A percentile compares a stretch with the other conserved stretches of the same genome.
phyloP scores from a whole-genome alignment of 2,888 invertebrate species.

The Pseudanteris insignis region DNA sequence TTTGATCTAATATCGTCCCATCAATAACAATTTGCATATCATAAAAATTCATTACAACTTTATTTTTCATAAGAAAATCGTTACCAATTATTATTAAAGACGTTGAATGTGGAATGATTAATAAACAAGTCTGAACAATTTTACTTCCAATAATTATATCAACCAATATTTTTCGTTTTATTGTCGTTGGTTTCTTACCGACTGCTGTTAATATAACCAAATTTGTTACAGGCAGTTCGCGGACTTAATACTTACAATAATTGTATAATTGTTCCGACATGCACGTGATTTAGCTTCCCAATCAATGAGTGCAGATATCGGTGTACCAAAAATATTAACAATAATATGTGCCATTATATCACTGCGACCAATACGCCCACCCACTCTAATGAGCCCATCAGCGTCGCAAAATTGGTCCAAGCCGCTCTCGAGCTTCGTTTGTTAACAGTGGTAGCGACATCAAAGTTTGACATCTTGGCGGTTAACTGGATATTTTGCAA shows the following conservation, averaged over 20 bases:
- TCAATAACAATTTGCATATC: slow-evolving; percentile 1
- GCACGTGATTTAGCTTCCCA: slow-evolving; percentile 11
- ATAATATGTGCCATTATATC: slow-evolving; percentile 10
- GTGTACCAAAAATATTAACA: background rate
- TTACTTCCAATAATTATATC: slow-evolving; percentile 1
- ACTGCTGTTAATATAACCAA: slow-evolving; percentile 11
- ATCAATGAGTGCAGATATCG: slow-evolving; percentile 4
- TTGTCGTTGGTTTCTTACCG: slow-evolving; percentile 12
- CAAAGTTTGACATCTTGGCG: too few species aligned
- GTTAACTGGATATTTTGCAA: too few species aligned
- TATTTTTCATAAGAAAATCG: background rate
- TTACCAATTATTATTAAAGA: too few species aligned
- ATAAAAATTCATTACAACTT: slow-evolving; percentile 1
- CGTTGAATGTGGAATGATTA: too few species aligned
- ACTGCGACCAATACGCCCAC: too few species aligned
- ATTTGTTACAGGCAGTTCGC: slow-evolving; percentile 13
- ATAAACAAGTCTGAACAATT: too few species aligned
- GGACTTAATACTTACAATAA: background rate
- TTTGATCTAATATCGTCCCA: background rate
- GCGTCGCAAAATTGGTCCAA: too few species aligned
- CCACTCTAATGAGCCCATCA: too few species aligned
- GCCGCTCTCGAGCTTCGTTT: too few species aligned
- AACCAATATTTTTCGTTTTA: slow-evolving; percentile 10
- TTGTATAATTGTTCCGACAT: slow-evolving; percentile 10
- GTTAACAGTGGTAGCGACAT: too few species aligned